phyloP scores from a whole-genome alignment of 2,888 invertebrate genomes.

The Heliconius cydno region DNA sequence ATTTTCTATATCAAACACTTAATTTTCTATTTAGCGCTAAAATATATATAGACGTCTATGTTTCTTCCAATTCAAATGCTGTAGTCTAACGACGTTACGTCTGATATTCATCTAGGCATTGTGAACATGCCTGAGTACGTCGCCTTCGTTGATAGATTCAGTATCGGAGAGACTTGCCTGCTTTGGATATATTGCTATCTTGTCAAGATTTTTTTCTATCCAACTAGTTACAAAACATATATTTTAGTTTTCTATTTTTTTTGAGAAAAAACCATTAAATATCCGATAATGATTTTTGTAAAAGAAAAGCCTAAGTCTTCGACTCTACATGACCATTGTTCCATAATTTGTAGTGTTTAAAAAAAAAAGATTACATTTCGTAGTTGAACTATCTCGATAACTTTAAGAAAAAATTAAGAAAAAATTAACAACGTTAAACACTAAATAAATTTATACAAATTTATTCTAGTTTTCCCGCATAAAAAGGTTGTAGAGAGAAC shows the following conservation, averaged over 20 bases:
- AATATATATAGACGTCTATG: constrained; percentile 12
- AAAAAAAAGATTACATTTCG: too few species aligned
- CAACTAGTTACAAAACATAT: neutral
- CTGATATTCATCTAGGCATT: constrained; percentile 51
- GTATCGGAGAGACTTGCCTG: constrained; percentile 47
- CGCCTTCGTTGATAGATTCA: constrained; percentile 47
- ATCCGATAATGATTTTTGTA: too few species aligned
- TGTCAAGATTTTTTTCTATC: constrained; percentile 7
- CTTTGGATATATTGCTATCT: constrained; percentile 44
- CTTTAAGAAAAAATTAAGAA: too few species aligned
- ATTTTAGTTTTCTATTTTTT: neutral
- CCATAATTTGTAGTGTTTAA: too few species aligned
- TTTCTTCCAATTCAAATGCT: constrained; percentile 29
- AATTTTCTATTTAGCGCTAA: constrained; percentile 7
- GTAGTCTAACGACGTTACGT: constrained; percentile 46
- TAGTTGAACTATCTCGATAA: too few species aligned
- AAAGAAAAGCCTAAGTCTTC: too few species aligned
- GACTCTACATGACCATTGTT: too few species aligned
- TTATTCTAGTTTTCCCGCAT: too few species aligned
- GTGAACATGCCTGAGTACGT: constrained; percentile 46
- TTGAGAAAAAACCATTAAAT: neutral
- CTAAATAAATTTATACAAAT: too few species aligned
- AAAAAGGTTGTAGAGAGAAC: too few species aligned
- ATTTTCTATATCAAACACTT: neutral
- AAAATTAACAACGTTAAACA: too few species aligned